phyloP scores from a whole-genome alignment of 2,888 invertebrate genomes.

The Andricus curvator region DNA sequence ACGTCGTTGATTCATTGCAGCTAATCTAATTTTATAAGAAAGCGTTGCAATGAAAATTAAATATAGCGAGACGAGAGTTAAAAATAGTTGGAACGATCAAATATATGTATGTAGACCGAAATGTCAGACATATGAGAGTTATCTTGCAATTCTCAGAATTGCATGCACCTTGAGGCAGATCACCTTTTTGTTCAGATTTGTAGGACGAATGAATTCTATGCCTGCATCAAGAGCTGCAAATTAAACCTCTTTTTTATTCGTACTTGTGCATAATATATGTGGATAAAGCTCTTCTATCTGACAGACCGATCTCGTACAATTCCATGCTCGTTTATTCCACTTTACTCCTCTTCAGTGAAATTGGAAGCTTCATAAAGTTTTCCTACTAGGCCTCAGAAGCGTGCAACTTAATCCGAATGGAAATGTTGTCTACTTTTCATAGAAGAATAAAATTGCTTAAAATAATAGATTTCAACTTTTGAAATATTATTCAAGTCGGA shows the following conservation, averaged over 20 bases:
- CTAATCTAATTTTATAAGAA: constrained; percentile 54
- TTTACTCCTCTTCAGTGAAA: constrained; percentile 30
- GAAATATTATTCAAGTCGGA: not conserved
- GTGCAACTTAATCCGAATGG: not conserved
- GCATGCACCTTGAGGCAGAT: constrained; percentile 39
- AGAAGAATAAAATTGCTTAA: not conserved
- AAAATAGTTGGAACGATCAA: constrained; percentile 47
- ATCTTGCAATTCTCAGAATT: constrained; percentile 50
- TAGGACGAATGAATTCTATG: constrained; percentile 40
- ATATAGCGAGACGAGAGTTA: constrained; percentile 49
- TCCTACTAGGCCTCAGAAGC: not conserved
- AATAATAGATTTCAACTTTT: not conserved
- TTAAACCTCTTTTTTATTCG: constrained; percentile 22
- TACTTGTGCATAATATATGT: constrained; percentile 26
- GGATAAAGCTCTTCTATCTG: constrained; percentile 32
- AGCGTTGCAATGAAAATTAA: constrained; percentile 54
- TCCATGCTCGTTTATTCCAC: constrained; percentile 28
- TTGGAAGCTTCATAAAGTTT: constrained; percentile 7
- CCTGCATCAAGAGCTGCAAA: constrained; percentile 34
- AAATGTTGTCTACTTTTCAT: not conserved
- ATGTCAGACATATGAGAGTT: constrained; percentile 44
- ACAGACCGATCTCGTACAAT: constrained; percentile 26
- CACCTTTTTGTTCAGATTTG: constrained; percentile 27
- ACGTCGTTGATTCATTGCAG: constrained; percentile 52
- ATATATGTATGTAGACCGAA: constrained; percentile 43